These are phyloP conservation scores for Drosophila demipolita DNA, from an alignment of 2,888 invertebrate genomes.

Conservation along the genomic window DNA sequence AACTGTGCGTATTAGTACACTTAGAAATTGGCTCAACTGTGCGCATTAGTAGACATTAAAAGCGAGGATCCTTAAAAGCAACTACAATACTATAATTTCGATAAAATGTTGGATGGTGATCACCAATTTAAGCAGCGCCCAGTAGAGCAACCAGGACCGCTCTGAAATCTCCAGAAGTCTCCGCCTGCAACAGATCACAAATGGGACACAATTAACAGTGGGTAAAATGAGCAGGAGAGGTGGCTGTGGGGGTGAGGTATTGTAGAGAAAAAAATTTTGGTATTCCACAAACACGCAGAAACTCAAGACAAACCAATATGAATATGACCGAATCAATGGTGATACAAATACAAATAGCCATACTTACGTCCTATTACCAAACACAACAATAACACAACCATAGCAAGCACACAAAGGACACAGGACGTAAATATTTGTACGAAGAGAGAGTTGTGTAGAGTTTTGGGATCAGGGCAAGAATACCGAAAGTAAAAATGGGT, in stretches of 20 bases:
- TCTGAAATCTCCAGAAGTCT: slow-evolving; percentile 87
- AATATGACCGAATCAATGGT: neutral
- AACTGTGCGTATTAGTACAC: slow-evolving; percentile 50
- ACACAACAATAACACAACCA: slow-evolving; percentile 45
- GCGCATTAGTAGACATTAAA: slow-evolving; percentile 57
- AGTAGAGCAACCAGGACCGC: slow-evolving; percentile 86
- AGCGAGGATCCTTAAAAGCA: slow-evolving; percentile 28
- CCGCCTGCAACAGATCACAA: slow-evolving; percentile 80
- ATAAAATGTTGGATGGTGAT: neutral
- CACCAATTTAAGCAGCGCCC: slow-evolving; percentile 70
- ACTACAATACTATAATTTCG: slow-evolving; percentile 27
- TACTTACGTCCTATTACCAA: slow-evolving; percentile 71
- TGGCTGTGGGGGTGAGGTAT: neutral
- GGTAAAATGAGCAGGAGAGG: neutral
- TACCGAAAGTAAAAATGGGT: slow-evolving; percentile 45
- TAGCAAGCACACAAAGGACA: neutral
- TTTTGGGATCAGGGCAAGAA: slow-evolving; percentile 25
- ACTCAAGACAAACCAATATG: slow-evolving; percentile 22
- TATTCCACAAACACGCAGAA: slow-evolving; percentile 29
- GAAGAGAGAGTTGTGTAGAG: slow-evolving; percentile 1
- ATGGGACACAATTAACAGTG: neutral
- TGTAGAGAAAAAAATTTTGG: slow-evolving; percentile 24
- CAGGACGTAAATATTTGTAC: slow-evolving; percentile 7
- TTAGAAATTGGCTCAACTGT: slow-evolving; percentile 17
- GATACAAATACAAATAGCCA: slow-evolving; percentile 16